Evolutionary conservation across 2,888 invertebrate species (phyloP), one percentile per base, ranked within the genome.

Genomic region (Acanthacorydalis orientalis): DNA sequence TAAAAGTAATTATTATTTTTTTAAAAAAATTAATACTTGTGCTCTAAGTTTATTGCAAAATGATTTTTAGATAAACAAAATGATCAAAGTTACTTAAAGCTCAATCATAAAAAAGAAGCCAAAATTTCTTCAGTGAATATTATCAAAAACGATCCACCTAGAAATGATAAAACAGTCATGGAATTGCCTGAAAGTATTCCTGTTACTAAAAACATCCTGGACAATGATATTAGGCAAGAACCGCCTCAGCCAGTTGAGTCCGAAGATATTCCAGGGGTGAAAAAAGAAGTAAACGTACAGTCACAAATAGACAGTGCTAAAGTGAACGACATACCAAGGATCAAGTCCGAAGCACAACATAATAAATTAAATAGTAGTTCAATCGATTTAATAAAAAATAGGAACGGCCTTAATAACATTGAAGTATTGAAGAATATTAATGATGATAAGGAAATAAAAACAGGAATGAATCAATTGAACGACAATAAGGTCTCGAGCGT

Each of bases 191-290:
- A 37, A 37, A 37, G 14, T 37, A 37, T 12, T 9, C 43, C 31
- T 9, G n/a, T 41, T 11, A 49, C 40, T 46, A 53, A 47, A 43
- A 42, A 34, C 8, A 8, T 47, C 3, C 32, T 38, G 31, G 38
- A 43, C 14, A 42, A 46, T 8, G 43, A 49, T n/a, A 43, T 45
- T 45, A 50, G 53, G 14, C 31, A 31, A 4, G 64, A 65, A 53
- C 64, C 65, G 7, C 63, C 67, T 37, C 60, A 67, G 52, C 63
- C 66, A 42, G 58, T 63, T 52, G 60, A 62, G 50, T 55, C 64
- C 14, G 56, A 56, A 8, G 60, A 60, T 16, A 48, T 51, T 11
- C 62, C 63, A 48, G 57, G 45, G 9, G 51, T 46, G 14, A 53
- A 53, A 23, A 46, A 31, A 11, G 34, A n/a, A 68, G 46, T 47